These are phyloP conservation scores for Crocuta crocuta DNA, from an alignment of 2,113 vertebrate genomes.

Conservation along the genomic window DNA sequence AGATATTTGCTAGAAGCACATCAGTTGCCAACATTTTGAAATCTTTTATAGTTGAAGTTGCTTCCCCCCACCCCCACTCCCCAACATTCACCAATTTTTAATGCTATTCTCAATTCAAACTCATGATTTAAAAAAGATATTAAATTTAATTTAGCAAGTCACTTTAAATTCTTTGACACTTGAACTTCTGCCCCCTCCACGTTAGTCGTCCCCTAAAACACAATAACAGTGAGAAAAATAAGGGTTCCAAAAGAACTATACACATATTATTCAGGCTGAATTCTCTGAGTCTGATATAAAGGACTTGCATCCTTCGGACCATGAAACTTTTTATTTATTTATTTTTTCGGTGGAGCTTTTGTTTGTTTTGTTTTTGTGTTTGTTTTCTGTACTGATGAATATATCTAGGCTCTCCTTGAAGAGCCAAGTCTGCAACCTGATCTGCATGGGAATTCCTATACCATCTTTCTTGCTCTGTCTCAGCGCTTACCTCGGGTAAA, in stretches of 20 bases:
- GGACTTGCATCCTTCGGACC: not conserved
- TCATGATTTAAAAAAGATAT: not conserved
- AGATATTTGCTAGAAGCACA: not conserved
- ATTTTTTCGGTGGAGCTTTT: not conserved
- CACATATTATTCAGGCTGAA: not conserved
- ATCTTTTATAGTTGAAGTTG: not conserved
- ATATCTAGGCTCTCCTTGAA: not conserved
- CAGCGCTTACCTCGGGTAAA: not conserved
- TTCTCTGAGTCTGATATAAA: not conserved
- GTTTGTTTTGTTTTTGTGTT: not conserved
- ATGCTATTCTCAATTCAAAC: not conserved
- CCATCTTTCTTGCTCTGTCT: not conserved
- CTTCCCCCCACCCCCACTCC: too few species aligned
- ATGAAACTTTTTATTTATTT: too few species aligned
- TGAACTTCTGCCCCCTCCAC: constrained; percentile 63
- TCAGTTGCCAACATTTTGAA: not conserved
- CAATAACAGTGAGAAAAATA: not conserved
- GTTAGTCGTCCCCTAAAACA: constrained; percentile 71
- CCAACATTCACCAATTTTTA: not conserved
- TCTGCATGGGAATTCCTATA: not conserved
- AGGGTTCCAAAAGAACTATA: not conserved
- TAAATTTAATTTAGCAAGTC: constrained; percentile 33
- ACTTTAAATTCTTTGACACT: constrained; percentile 72
- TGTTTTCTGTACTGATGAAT: not conserved
- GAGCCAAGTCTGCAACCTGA: not conserved